Evolutionary conservation across 2,888 invertebrate genomes (phyloP).

Genomic region (Drosophila subquinaria): DNA sequence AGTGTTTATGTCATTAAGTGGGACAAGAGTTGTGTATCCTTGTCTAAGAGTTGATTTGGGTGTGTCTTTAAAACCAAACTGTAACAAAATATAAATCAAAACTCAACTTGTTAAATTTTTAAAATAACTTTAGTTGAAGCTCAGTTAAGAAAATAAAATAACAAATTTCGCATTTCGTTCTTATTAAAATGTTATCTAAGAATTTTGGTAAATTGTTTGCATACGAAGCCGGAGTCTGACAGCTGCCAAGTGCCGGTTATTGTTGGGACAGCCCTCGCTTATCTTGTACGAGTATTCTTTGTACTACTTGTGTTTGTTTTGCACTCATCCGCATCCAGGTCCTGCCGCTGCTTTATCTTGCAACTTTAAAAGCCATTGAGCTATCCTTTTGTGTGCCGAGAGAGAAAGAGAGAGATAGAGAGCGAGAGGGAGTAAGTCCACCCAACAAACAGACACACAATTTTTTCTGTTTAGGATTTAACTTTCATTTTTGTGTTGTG

Average conservation of each 20-base stretch:
- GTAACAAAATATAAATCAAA: background rate
- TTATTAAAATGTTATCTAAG: constrained; percentile 22
- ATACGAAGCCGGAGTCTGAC: background rate
- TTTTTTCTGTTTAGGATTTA: constrained; percentile 42
- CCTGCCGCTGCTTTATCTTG: constrained; percentile 30
- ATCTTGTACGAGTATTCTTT: constrained; percentile 20
- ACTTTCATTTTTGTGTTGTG: constrained; percentile 65
- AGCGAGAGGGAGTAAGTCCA: background rate
- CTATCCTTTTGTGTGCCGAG: constrained; percentile 66
- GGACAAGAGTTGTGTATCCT: constrained; percentile 32
- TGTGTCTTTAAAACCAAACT: background rate
- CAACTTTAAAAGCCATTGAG: constrained; percentile 71
- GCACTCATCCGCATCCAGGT: constrained; percentile 54
- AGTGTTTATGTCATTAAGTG: constrained; percentile 75
- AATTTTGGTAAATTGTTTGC: constrained; percentile 20
- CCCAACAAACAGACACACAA: constrained; percentile 18
- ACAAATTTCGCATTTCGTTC: constrained; percentile 16
- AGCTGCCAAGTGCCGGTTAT: constrained; percentile 26
- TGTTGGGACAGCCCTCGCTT: constrained; percentile 48
- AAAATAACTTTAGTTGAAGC: background rate
- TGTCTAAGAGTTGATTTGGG: constrained; percentile 38
- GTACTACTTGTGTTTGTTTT: constrained; percentile 41
- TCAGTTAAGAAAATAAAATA: constrained; percentile 12
- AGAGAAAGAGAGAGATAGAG: constrained; percentile 14
- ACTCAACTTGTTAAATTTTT: background rate